Evolutionary conservation across 1,140 invertebrate species (phyloP).

Genomic region (Musca domestica): DNA sequence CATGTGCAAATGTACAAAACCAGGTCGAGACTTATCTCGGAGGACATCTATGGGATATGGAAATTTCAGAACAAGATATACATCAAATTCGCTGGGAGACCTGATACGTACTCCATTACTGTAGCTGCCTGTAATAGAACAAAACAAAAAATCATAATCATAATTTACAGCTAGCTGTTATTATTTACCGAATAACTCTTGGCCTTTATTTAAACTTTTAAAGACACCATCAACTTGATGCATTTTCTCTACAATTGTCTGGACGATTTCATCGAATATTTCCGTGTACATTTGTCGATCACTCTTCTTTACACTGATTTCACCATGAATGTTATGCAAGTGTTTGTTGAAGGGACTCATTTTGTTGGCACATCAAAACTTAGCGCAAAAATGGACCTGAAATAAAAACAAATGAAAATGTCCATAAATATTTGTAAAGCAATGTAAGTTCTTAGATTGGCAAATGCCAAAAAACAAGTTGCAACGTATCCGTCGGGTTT

Average conservation of each 20-base stretch:
- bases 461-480: too few species aligned
- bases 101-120: slow-evolving; percentile 27
- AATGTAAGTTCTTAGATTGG: too few species aligned
- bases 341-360: slow-evolving; percentile 1
- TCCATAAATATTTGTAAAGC: too few species aligned
- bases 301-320: slow-evolving; percentile 6
- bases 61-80: slow-evolving; percentile 34
- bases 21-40: slow-evolving; percentile 28
- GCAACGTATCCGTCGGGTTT: too few species aligned
- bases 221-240: slow-evolving; percentile 20
- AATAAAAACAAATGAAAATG: too few species aligned
- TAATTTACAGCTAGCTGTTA: neutral
- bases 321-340: neutral
- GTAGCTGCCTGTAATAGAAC: slow-evolving; percentile 29
- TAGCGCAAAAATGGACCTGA: too few species aligned
- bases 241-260: slow-evolving; percentile 26
- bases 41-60: slow-evolving; percentile 25
- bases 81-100: slow-evolving; percentile 32
- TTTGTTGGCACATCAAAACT: neutral
- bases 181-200: slow-evolving; percentile 31
- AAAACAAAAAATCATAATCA: neutral
- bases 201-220: slow-evolving; percentile 17
- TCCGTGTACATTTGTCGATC: slow-evolving; percentile 3
- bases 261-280: slow-evolving; percentile 27
- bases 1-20: slow-evolving; percentile 25